Base-by-base conservation (phyloP, 2,888 invertebrate species). In the Drosophila nigritarsus region DNA sequence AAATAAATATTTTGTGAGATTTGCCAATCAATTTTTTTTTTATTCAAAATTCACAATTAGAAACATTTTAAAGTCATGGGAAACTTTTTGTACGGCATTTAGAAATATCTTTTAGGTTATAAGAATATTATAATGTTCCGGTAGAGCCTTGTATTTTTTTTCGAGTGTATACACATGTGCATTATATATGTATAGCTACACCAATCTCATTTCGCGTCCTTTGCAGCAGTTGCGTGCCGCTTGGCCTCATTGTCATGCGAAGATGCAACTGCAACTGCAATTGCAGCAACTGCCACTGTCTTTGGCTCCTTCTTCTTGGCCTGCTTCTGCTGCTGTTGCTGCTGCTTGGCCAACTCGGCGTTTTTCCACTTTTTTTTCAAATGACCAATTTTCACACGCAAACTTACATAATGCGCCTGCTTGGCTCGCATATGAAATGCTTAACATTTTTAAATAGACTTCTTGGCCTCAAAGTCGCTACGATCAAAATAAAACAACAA, bases 301-400 rank as follows among this genome's bases (percentile, higher is more conserved):
- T 53, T 24, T 42, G 24, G 45, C 36, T 30, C 42, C 42, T 49
- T 30, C 24, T 38, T n/a, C 40, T 34, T 29, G n/a, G 56, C 38
- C 45, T 29, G 38, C 49, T 53, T 58, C 40, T 20, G 20, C 20
- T 20, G n/a, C 20, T 40, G 8, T 0, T 38, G 38, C 3, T 29
- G 29, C 48, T 42, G 30, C n/a, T 38, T 59, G 45, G 32, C 24
- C 38, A 64, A 27, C 34, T 53, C 50, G 29, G 20, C 42, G 34
- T 24, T 61, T 59, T 64, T 55, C 42, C 30, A 11, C 49, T 65
- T 70, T 63, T 70, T 75, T 84, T 78, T 89, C 89, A 87, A 90
- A 90, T 88, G 89, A 88, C 83, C 88, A 90, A 87, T 83, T 89
- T 90, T 87, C 90, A 90, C 89, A 90, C 88, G 89, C 90, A 88